A percentile compares a stretch with the other conserved stretches of the same genome.
Evolutionary conservation across 2,113 vertebrate species (phyloP).

Genomic region (Hippoglossus stenolepis): DNA sequence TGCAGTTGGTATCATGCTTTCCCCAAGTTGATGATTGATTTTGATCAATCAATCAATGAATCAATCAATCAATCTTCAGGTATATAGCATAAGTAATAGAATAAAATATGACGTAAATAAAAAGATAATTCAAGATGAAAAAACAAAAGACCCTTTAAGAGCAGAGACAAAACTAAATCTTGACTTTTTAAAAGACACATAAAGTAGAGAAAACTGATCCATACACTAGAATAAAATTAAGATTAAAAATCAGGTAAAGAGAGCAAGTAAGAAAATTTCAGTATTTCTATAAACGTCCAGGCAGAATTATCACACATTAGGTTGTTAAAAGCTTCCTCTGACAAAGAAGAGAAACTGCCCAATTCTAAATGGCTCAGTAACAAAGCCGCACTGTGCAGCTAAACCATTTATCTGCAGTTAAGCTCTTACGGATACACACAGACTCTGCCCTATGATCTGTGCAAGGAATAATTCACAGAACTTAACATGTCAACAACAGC

Average conservation of each 20-base stretch:
- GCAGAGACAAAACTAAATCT: not conserved
- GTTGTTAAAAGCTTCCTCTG: slow-evolving; percentile 37
- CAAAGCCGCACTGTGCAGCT: slow-evolving; percentile 40
- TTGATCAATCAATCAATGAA: slow-evolving; percentile 1
- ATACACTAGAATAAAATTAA: too few species aligned
- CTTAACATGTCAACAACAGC: not conserved
- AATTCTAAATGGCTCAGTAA: slow-evolving; percentile 37
- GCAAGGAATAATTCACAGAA: not conserved
- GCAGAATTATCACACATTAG: slow-evolving; percentile 1
- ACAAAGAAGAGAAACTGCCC: slow-evolving; percentile 31
- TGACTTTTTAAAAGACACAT: slow-evolving; percentile 1
- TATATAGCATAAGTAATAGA: not conserved
- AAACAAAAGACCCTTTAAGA: too few species aligned
- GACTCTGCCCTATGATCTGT: not conserved
- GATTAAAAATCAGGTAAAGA: too few species aligned
- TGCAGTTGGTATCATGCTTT: not conserved
- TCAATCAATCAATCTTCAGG: slow-evolving; percentile 1
- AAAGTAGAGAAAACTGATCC: too few species aligned
- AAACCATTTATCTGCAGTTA: slow-evolving; percentile 62
- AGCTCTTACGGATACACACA: slow-evolving; percentile 19
- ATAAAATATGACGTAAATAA: not conserved
- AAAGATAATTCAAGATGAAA: too few species aligned
- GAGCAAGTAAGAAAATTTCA: not conserved
- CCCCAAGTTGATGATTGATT: not conserved
- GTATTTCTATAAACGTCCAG: not conserved